Base-by-base conservation (phyloP, 2,113 vertebrate species). In the Oenanthe oenanthe region DNA sequence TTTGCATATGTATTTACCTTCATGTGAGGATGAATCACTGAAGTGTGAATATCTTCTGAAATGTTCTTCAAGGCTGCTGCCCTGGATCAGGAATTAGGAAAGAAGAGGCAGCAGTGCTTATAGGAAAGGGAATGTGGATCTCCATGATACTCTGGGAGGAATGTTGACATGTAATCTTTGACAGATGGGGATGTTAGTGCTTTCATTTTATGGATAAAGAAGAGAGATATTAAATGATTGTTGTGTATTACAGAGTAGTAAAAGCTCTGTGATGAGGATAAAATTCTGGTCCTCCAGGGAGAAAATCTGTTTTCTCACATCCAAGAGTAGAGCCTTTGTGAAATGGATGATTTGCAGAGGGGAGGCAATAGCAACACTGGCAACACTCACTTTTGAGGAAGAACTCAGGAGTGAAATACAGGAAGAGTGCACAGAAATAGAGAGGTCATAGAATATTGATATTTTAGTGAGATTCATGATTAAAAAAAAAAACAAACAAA, bases 171-270 rank as follows among this genome's bases (percentile, higher is more conserved):
- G 51, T 66, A 76, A 58, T 79, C 84, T 89, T 92, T 93, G 85
- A 92, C 93, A 87, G 84, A 92, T 86, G 68, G 83, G 70, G 34
- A 75, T 71, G 36, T 47, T 79, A 89, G 87, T 80, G 56, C 54
- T 92, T 86, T 47, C 51, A 36, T 62, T 92, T 89, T 85, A 73
- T 72, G 63, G 74, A 85, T 85, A 73, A 93, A 91, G 77, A 96
- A 38, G 38, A 85, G n/a, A 89, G 13, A 72, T 82, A 95, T 73
- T 93, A 80, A 51, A 91, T 76, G 61, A 78, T 57, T 71, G 8
- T 19, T 82, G 17, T 40, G 38, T 66, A 88, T 65, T 75, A 68
- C 18, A 43, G 20, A 76, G 62, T 36, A 68, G 50, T 25, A 76
- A 89, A 84, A 95, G 32, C 77, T 82, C 42, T 73, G 42, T 62